Base-by-base conservation (phyloP, 2,888 invertebrate species). In the Macrophya alboannulata region DNA sequence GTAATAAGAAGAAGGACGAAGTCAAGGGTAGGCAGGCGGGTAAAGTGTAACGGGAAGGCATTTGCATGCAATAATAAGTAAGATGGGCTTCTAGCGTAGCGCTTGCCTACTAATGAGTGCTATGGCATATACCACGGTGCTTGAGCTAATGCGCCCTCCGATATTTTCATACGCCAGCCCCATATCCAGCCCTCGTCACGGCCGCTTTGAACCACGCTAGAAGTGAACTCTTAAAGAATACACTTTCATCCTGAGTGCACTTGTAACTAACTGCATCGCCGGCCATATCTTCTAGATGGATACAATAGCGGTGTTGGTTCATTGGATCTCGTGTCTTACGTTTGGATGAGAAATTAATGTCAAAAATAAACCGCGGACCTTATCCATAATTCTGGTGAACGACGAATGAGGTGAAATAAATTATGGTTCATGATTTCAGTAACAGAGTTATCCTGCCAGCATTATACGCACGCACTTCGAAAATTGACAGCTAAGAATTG, bases 21-120 rank as follows among this genome's bases (percentile, higher is more conserved):
- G 45, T 74, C 45, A 74, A 74, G 45, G n/a, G 72, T 74, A 17
- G 15, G 1, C 37, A 1, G n/a, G 68, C 25, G 37, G 68, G 21
- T 68, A 68, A 6, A 37, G 55, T n/a, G 43, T 21, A 37, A 21
- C 43, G 62, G 62, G 21, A 43, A 62, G 62, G 37, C 43, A 81
- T 81, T 81, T 81, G 81, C 81, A 81, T 81, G 81, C 43, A 81
- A 81, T 81, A 81, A 81, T 81, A 81, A 81, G 81, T 81, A 59
- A 62, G 43, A 62, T 62, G 62, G 81, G 81, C 81, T 31, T 51
- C 43, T 43, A 15, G 81, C 43, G 62, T 62, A 81, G 43, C 40
- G 62, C 81, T 40, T 81, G 81, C 59, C 81, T 81, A 62, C 59
- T 81, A 81, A 81, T 81, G 81, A 81, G 81, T 81, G 81, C 43